Percentiles rank a stretch among this genome's conserved stretches.
phyloP scores from a whole-genome alignment of 1,140 invertebrate species.

The Drosophila persimilis region DNA sequence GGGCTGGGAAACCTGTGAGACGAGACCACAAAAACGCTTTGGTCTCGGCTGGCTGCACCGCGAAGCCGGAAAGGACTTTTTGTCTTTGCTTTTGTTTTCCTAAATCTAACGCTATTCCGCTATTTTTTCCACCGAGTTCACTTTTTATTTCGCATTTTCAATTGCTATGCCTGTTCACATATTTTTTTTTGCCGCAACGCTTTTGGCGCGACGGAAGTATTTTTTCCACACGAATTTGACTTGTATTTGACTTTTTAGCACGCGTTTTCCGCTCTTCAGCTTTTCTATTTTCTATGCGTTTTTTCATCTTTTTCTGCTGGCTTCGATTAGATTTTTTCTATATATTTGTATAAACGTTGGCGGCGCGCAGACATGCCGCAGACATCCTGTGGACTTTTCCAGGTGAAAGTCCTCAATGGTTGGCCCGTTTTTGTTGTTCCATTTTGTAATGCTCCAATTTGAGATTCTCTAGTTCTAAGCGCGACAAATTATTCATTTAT shows the following conservation, averaged over 20 bases:
- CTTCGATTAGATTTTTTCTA: conserved; percentile 76
- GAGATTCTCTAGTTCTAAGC: conserved; percentile 64
- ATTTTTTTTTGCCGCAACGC: conserved; percentile 41
- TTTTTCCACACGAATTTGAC: conserved; percentile 71
- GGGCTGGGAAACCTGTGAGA: conserved; percentile 39
- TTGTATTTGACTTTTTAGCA: conserved; percentile 47
- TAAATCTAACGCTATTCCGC: conserved; percentile 71
- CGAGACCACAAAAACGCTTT: conserved; percentile 61
- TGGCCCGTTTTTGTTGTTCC: conserved; percentile 39
- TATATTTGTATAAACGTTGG: conserved; percentile 71
- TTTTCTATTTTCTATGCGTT: conserved; percentile 40
- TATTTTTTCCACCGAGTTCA: conserved; percentile 43
- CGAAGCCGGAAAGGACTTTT: conserved; percentile 38
- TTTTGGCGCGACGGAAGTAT: conserved; percentile 61
- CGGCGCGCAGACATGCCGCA: conserved; percentile 68
- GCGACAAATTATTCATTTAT: conserved; percentile 72
- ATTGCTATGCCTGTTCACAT: conserved; percentile 57
- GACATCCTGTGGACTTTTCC: conserved; percentile 69
- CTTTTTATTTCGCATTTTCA: conserved; percentile 76
- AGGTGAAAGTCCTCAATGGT: conserved; percentile 70
- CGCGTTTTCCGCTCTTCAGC: conserved; percentile 27
- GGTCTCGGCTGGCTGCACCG: conserved; percentile 54
- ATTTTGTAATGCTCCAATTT: conserved; percentile 57
- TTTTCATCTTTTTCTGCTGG: conserved; percentile 49
- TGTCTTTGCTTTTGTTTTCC: conserved; percentile 65